Conservation (phyloP, 1,140 invertebrate species). For the Nasonia giraulti region DNA sequence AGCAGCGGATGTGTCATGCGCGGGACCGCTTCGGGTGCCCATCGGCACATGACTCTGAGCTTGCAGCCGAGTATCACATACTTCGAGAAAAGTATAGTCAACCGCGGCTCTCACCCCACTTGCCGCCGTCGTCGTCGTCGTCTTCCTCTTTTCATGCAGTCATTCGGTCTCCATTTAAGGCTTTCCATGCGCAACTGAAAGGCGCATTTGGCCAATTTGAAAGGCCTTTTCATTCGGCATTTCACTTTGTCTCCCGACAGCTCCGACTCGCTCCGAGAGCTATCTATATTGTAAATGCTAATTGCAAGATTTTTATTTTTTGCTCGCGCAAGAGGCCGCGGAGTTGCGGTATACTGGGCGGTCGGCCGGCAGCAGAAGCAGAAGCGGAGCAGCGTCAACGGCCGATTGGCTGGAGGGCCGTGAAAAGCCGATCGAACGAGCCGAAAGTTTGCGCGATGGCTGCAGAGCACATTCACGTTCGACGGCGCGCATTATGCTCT, state of each 20-base stretch:
- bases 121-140: too few species aligned
- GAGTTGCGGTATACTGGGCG: background rate
- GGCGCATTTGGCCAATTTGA: constrained; percentile 72
- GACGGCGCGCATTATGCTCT: too few species aligned
- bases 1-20: background rate
- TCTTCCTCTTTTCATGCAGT: constrained; percentile 47
- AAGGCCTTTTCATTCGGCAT: constrained; percentile 70
- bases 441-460: background rate
- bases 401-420: too few species aligned
- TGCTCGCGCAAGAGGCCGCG: constrained; percentile 35
- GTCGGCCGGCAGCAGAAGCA: background rate
- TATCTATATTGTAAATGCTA: constrained; percentile 73
- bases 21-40: too few species aligned
- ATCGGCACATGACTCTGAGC: too few species aligned
- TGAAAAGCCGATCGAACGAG: too few species aligned
- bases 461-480: background rate
- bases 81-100: too few species aligned
- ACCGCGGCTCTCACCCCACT: too few species aligned
- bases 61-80: too few species aligned
- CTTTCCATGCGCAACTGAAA: constrained; percentile 64
- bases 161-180: constrained; percentile 71
- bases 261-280: constrained; percentile 49
- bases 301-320: too few species aligned
- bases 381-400: too few species aligned
- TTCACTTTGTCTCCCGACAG: constrained; percentile 62